A percentile compares a stretch with the other conserved stretches of the same genome.
Evolutionary conservation across 2,888 invertebrate genomes (phyloP).

Genomic region (Dryobotodes eremita): DNA sequence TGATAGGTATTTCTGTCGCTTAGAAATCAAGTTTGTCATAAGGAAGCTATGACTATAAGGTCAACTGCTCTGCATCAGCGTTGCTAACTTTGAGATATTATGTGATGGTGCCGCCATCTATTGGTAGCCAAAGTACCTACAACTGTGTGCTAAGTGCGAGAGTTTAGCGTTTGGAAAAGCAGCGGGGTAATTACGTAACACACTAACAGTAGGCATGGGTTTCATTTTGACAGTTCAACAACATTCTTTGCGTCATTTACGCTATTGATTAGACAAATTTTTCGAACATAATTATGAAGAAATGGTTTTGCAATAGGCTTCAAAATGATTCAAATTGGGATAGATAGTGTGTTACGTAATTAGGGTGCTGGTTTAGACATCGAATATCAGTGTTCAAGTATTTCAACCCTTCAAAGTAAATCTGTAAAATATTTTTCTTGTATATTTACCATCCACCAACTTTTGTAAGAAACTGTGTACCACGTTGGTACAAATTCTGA

Average conservation of each 20-base stretch:
- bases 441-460: not conserved
- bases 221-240: no score
- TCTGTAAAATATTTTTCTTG: not conserved
- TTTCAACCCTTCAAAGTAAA: not conserved
- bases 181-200: no score
- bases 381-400: not conserved
- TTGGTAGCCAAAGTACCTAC: not conserved
- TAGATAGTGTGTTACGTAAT: no score
- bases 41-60: not conserved
- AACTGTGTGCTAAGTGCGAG: not conserved
- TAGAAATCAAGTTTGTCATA: not conserved
- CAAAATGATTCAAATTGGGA: no score
- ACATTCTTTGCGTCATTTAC: no score
- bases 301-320: no score
- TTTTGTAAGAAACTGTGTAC: not conserved
- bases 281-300: no score
- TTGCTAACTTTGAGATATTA: no score
- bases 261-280: no score
- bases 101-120: slow-evolving; percentile 25
- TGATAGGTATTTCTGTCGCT: not conserved
- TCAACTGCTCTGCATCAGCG: not conserved
- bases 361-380: not conserved
- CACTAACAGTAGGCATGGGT: no score
- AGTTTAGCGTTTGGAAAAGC: not conserved
- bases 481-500: not conserved